phyloP scores from a whole-genome alignment of 2,888 invertebrate genomes.

The Hipparchia sbordonii region DNA sequence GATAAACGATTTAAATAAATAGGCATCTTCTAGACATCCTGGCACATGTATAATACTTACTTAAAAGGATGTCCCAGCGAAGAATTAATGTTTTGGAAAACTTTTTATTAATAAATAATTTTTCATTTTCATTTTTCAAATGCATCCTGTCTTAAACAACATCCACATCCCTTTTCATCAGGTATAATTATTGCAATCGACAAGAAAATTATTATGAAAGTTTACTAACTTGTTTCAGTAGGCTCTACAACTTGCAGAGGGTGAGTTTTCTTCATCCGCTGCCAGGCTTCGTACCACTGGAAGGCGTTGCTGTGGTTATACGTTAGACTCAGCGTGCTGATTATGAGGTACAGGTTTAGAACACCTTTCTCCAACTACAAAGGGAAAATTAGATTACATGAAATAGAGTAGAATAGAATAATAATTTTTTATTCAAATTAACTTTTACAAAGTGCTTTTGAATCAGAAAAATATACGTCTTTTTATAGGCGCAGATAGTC shows the following conservation, averaged over 20 bases:
- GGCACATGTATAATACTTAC: too few relatives aligned
- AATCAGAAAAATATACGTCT: too few relatives aligned
- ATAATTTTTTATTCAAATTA: too few relatives aligned
- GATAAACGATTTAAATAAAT: too few relatives aligned
- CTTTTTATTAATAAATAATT: too few relatives aligned
- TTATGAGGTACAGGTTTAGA: constrained; percentile 85
- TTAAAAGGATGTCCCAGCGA: too few relatives aligned
- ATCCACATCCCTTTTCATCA: neutral
- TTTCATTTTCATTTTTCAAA: neutral
- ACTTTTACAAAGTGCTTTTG: too few relatives aligned
- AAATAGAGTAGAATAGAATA: too few relatives aligned
- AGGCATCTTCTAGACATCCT: too few relatives aligned
- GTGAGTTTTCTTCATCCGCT: constrained; percentile 53
- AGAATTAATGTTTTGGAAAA: too few relatives aligned
- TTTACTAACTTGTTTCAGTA: constrained; percentile 34
- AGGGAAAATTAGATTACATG: neutral
- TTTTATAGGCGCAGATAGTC: too few relatives aligned
- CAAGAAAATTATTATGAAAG: neutral
- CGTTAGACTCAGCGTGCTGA: constrained; percentile 86
- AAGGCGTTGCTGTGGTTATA: constrained; percentile 77
- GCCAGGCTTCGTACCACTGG: constrained; percentile 61
- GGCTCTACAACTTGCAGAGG: constrained; percentile 47
- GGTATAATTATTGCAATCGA: neutral
- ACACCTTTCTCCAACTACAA: constrained; percentile 83
- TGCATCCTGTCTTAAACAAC: too few relatives aligned